Evolutionary conservation across 2,888 invertebrate species (phyloP).

Genomic region (Campoplex nolae): DNA sequence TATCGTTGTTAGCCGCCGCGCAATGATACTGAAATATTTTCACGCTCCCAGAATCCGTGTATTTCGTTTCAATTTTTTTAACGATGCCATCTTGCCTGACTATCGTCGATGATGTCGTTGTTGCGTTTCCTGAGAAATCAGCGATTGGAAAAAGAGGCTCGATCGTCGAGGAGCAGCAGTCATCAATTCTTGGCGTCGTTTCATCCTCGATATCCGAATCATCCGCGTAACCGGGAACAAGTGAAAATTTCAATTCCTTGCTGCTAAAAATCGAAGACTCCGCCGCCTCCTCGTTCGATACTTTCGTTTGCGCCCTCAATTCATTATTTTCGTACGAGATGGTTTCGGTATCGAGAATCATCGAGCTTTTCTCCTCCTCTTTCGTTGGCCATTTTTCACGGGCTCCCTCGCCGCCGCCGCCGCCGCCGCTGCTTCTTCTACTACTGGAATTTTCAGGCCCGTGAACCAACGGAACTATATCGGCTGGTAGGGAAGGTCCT

Average conservation of each 20-base stretch:
- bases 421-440: no score
- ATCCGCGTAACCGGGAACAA: conserved; percentile 87
- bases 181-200: conserved; percentile 70
- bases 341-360: conserved; percentile 12
- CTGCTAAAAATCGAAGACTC: conserved; percentile 44
- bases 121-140: conserved; percentile 74
- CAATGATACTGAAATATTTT: conserved; percentile 75
- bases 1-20: conserved; percentile 41
- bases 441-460: conserved; percentile 73
- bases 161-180: background rate
- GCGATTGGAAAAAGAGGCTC: conserved; percentile 85
- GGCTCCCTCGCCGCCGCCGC: conserved; percentile 1
- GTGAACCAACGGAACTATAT: conserved; percentile 69
- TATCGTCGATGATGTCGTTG: conserved; percentile 60
- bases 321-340: conserved; percentile 49
- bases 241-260: conserved; percentile 81
- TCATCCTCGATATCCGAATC: conserved; percentile 85
- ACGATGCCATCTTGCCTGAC: conserved; percentile 58
- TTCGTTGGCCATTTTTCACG: conserved; percentile 58
- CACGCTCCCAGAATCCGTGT: conserved; percentile 71
- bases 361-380: conserved; percentile 45
- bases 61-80: conserved; percentile 73
- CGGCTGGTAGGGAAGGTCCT: conserved; percentile 73
- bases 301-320: conserved; percentile 37
- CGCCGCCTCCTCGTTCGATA: conserved; percentile 53